A percentile compares a stretch with the other conserved stretches of the same genome.
phyloP scores from a whole-genome alignment of 2,797 vertebrate genomes.

The Tadarida brasiliensis region DNA sequence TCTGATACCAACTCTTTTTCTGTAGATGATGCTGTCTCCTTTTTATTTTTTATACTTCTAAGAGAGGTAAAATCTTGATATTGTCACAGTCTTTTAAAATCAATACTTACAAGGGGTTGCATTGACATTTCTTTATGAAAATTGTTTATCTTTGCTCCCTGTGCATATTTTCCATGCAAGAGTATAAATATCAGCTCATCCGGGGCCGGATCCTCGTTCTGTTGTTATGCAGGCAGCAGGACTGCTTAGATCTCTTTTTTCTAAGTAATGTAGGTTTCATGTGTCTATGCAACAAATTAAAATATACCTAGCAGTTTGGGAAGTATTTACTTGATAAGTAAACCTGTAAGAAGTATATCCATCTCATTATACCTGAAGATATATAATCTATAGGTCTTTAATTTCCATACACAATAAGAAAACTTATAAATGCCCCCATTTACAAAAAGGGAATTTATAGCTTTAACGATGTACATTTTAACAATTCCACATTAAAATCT shows the following conservation, averaged over 20 bases:
- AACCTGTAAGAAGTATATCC: background rate
- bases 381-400: slow-evolving; percentile 5
- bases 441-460: background rate
- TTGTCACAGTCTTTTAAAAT: slow-evolving; percentile 52
- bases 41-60: background rate
- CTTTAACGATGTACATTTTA: background rate
- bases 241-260: background rate
- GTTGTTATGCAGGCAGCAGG: background rate
- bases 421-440: background rate
- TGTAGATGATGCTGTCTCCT: background rate
- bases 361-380: background rate
- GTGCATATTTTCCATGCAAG: slow-evolving; percentile 27
- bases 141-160: slow-evolving; percentile 70
- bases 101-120: slow-evolving; percentile 46
- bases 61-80: slow-evolving; percentile 39
- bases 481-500: background rate
- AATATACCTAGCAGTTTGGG: background rate
- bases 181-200: slow-evolving; percentile 53
- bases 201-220: background rate
- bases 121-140: slow-evolving; percentile 73
- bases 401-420: background rate
- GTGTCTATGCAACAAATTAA: background rate
- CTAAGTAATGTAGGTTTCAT: background rate
- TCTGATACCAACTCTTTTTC: slow-evolving; percentile 30
- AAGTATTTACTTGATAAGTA: background rate